These are phyloP conservation scores for Dione vanillae DNA, from an alignment of 2,888 invertebrate species.

Conservation along the genomic window DNA sequence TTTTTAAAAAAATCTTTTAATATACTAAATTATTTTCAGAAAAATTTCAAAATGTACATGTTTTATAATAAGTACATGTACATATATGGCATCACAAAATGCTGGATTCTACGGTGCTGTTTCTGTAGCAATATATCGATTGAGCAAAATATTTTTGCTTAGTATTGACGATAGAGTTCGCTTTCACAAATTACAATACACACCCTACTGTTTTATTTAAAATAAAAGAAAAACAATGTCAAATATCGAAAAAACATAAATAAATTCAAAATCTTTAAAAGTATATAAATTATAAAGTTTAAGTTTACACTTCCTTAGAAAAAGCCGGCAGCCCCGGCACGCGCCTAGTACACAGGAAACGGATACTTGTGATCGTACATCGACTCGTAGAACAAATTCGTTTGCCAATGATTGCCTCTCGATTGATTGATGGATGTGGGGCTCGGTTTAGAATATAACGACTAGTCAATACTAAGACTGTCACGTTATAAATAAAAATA, in stretches of 20 bases:
- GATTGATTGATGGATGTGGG: constrained; percentile 53
- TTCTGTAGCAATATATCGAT: too few relatives aligned
- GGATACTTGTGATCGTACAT: constrained; percentile 46
- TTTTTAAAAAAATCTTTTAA: too few relatives aligned
- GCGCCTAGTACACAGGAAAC: constrained; percentile 47
- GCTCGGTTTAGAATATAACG: constrained; percentile 38
- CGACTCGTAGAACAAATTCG: constrained; percentile 48
- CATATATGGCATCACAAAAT: too few relatives aligned
- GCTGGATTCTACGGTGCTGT: too few relatives aligned
- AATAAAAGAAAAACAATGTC: background rate
- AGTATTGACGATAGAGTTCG: too few relatives aligned
- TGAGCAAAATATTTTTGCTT: too few relatives aligned
- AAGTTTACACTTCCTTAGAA: constrained; percentile 39
- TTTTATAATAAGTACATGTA: too few relatives aligned
- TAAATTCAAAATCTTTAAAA: constrained; percentile 1
- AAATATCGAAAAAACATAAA: background rate
- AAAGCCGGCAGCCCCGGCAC: constrained; percentile 36
- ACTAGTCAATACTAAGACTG: constrained; percentile 14
- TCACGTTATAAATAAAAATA: constrained; percentile 16
- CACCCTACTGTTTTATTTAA: too few relatives aligned
- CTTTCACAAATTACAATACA: too few relatives aligned
- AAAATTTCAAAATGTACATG: too few relatives aligned
- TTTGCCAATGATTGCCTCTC: constrained; percentile 49
- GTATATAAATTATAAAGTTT: constrained; percentile 5
- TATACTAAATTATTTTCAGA: too few relatives aligned